Base-by-base conservation (phyloP, 2,113 vertebrate species). In the Aptenodytes patagonicus region DNA sequence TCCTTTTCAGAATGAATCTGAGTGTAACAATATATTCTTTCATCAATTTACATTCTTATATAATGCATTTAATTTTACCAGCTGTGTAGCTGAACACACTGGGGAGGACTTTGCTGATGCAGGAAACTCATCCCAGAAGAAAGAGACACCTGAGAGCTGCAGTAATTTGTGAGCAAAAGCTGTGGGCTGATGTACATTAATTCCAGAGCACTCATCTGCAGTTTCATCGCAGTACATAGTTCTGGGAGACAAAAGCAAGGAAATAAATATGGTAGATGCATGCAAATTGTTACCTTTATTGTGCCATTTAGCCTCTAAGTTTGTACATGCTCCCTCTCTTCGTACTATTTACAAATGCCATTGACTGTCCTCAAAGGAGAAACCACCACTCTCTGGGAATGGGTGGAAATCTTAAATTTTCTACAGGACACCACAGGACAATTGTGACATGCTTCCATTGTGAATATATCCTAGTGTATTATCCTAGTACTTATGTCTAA, bases 81-180 rank as follows among this genome's bases (percentile, higher is more conserved):
- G 97, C 71, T 98, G 98, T 79, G 98, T 98, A 75, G 99, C 94
- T 60, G 99, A 99, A 79, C 98, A 99, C 97, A 99, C 99, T 78
- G 98, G 99, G 70, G 98, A 99, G 55, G 98, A 98, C 55, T 99
- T 99, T 61, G 98, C 98, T 10, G 97, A 98, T 75, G 99, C 99
- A 46, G 98, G 98, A 97, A 99, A 99, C 96, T 99, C 99, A 65
- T 99, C 99, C 99, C 99, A 99, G 96, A 99, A 99, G 80, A 99
- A 83, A 61, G 98, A 98, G 65, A 99, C 98, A 79, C 99, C 99
- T 62, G 99, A 98, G 97, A 99, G 98, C 85, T 99, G 99, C 93
- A 99, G 97, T 58, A 99, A 98, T 97, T 99, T 99, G 96, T 99
- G 99, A 83, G 99, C 99, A 96, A 99, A 99, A 32, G 99, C 99